Percentiles rank a stretch among this genome's conserved stretches.
Evolutionary conservation across 2,888 invertebrate genomes (phyloP).

Genomic region (Mimachlamys varia): DNA sequence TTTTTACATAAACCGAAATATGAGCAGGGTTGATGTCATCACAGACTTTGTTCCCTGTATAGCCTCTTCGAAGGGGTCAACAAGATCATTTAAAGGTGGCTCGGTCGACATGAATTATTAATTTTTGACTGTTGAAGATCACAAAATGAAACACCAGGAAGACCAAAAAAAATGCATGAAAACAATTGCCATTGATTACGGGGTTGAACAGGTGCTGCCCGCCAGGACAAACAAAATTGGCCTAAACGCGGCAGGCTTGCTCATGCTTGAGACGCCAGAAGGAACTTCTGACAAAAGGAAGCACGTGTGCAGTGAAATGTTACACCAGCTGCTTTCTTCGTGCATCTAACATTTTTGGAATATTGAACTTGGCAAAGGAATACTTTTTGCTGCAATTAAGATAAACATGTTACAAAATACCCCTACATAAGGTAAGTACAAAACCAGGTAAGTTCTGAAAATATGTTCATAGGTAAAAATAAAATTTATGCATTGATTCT

Average conservation of each 20-base stretch:
- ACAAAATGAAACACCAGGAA: conserved; percentile 24
- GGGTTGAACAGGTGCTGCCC: neutral
- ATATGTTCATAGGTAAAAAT: no score
- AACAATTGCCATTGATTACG: neutral
- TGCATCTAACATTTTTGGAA: neutral
- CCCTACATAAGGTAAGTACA: neutral
- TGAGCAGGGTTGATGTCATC: neutral
- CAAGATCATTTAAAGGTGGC: neutral
- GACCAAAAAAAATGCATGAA: conserved; percentile 32
- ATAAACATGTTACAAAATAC: neutral
- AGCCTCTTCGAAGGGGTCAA: neutral
- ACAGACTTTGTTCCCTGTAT: neutral
- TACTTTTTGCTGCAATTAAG: neutral
- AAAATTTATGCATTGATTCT: neutral
- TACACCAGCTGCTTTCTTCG: neutral
- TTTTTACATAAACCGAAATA: neutral
- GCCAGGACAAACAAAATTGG: neutral
- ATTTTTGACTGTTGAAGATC: conserved; percentile 1
- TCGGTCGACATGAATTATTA: neutral
- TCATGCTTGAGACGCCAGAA: neutral
- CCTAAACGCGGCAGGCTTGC: neutral
- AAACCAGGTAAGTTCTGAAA: neutral
- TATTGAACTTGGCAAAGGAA: neutral
- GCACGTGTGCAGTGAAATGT: neutral
- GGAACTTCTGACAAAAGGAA: neutral